Evolutionary conservation across 1,140 invertebrate species (phyloP), one percentile per base, ranked within the genome.

Genomic region (Andrena cerasifolii): DNA sequence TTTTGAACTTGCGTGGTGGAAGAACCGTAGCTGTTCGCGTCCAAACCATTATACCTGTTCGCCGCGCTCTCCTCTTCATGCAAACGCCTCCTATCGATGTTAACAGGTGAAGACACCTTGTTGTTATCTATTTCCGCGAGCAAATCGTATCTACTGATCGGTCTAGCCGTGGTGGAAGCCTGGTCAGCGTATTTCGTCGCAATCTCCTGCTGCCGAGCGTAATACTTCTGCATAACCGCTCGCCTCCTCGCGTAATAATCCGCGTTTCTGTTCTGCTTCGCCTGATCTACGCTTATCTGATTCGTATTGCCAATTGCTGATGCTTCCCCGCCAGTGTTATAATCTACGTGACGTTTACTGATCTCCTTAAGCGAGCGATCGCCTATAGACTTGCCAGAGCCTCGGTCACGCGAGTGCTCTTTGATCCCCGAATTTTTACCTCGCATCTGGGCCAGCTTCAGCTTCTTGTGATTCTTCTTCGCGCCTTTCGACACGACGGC

Each of bases 151-250:
- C 31, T 76, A 18, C 8, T 2, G 0, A 26, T 24, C 4, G 18
- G 12, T 12, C 36, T 40, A 0, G 58, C 3, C 3, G 21, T 70
- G 14, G 16, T 36, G 31, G 28, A 12, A 21, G 4, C 21, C 8
- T 8, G 40, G 21, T 82, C 84, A 14, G 28, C 59, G 26, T 88
- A 86, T 36, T 68, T 84, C 24, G 71, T 51, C 3, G 43, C 43
- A 21, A 89, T 89, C 16, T 85, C 79, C 8, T 47, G 70, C 40
- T 89, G 80, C 28, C 84, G 72, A 21, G 79, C 82, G 45, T 83
- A 53, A 71, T 80, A 89, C 61, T 56, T 84, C 0, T 89, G 86
- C 87, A 89, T 89, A 8, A 87, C 77, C 1, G 83, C 80, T 76
- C 73, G 81, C 18, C 86, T 75, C 49, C 84, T 70, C 0, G 82